Evolutionary conservation across 2,888 invertebrate species (phyloP).

Genomic region (Trachelus troglodyta): DNA sequence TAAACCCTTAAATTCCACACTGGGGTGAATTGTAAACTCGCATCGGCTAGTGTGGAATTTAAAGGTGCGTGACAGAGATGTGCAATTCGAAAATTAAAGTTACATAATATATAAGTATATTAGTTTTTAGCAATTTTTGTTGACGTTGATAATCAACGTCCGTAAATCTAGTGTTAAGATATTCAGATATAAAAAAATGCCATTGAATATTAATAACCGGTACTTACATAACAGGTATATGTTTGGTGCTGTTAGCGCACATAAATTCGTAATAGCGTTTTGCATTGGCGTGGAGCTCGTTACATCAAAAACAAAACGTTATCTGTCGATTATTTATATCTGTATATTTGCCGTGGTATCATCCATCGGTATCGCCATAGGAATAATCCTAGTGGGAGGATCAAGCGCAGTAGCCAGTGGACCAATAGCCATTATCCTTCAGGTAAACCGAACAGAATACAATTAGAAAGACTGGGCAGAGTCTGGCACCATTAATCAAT

Average conservation of each 20-base stretch:
- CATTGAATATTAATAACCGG: conserved; percentile 30
- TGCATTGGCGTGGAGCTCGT: conserved; percentile 88
- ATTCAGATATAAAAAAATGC: conserved; percentile 1
- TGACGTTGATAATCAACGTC: too few relatives aligned
- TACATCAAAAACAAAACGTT: conserved; percentile 75
- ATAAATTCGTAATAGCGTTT: conserved; percentile 88
- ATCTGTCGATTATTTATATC: conserved; percentile 75
- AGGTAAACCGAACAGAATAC: conserved; percentile 38
- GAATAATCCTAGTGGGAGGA: conserved; percentile 74
- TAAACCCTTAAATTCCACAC: too few relatives aligned
- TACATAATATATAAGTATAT: too few relatives aligned
- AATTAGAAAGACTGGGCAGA: background rate
- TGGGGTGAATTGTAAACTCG: too few relatives aligned
- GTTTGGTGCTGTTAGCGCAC: conserved; percentile 85
- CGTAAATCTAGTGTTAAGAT: too few relatives aligned
- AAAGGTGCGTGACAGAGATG: too few relatives aligned
- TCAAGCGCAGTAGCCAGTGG: conserved; percentile 72
- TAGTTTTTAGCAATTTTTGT: too few relatives aligned
- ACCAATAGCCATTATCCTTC: conserved; percentile 65
- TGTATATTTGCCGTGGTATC: conserved; percentile 83
- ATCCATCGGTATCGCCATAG: conserved; percentile 83
- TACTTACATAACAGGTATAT: conserved; percentile 72
- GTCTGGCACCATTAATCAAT: background rate
- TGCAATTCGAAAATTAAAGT: too few relatives aligned
- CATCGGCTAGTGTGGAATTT: too few relatives aligned